Evolutionary conservation across 2,888 invertebrate species (phyloP), one percentile per base, ranked within the genome.

Genomic region (Macroteleia sp.): DNA sequence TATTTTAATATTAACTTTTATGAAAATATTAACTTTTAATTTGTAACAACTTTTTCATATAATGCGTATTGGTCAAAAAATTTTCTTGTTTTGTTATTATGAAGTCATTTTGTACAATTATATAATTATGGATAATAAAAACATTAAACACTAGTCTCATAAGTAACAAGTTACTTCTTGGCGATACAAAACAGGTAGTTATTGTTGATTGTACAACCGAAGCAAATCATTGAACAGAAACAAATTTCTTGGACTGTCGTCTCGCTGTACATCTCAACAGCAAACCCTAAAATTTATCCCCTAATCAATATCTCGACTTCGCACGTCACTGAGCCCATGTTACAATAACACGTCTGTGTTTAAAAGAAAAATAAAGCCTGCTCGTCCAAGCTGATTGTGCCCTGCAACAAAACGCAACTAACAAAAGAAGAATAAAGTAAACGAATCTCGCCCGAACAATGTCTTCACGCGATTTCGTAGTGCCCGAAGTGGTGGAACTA

Each of bases 151-250:
- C n/a, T n/a, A n/a, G n/a, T n/a, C n/a, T n/a, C n/a, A n/a, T n/a
- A n/a, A n/a, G n/a, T n/a, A n/a, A n/a, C n/a, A n/a, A n/a, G n/a
- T n/a, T n/a, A n/a, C n/a, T n/a, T n/a, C n/a, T n/a, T n/a, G n/a
- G n/a, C n/a, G n/a, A n/a, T n/a, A 25, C 4, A 25, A 5, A 25
- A 25, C 6, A 25, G 25, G 6, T 6, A 25, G 4, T 5, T 20
- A 42, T 57, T 57, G 57, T 44, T 59, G 44, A 59, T 59, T 59
- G 44, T 59, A 34, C 34, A 59, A 59, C 44, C 59, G 59, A 59
- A 46, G 36, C 61, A 61, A 61, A 61, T 61, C 61, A 48, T 61
- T 36, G 61, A 34, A 61, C 61, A 36, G 44, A 59, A 42, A 44
- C 59, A 42, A 59, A 46, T 62, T 48, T 22, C 48, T 61, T 48